A percentile compares a stretch with the other conserved stretches of the same genome.
Conservation (phyloP, 2,888 invertebrate species). For the Maniola hyperantus region DNA sequence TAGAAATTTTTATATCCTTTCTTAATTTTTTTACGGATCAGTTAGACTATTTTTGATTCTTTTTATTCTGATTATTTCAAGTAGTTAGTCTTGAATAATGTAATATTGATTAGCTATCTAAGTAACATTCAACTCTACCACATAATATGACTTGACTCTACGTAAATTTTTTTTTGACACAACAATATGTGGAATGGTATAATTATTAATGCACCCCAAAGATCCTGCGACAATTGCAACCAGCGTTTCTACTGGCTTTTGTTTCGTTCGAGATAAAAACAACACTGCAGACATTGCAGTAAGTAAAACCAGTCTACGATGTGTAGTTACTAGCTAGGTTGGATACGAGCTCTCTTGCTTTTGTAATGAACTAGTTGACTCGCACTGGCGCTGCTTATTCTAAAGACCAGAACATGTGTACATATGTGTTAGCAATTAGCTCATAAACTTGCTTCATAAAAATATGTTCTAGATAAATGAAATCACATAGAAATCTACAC, state of each 20-base stretch:
- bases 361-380: neutral
- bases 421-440: no score
- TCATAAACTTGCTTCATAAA: neutral
- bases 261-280: constrained; percentile 31
- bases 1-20: no score
- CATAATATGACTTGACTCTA: neutral
- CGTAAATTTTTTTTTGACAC: neutral
- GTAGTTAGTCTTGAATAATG: no score
- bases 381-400: no score
- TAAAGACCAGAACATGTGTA: no score
- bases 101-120: no score
- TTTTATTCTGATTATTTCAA: no score
- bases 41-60: no score
- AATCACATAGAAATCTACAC: no score
- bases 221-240: constrained; percentile 12
- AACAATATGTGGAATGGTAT: constrained; percentile 3
- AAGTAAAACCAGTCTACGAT: constrained; percentile 28
- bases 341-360: neutral
- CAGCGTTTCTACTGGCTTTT: constrained; percentile 31
- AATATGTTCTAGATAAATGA: neutral
- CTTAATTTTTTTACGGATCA: no score
- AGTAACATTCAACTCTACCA: neutral
- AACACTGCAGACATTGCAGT: constrained; percentile 24
- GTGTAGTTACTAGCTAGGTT: constrained; percentile 16
- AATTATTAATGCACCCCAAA: constrained; percentile 20